Base-by-base conservation (phyloP, 2,888 invertebrate genomes). In the Hydrotaea diabolus region DNA sequence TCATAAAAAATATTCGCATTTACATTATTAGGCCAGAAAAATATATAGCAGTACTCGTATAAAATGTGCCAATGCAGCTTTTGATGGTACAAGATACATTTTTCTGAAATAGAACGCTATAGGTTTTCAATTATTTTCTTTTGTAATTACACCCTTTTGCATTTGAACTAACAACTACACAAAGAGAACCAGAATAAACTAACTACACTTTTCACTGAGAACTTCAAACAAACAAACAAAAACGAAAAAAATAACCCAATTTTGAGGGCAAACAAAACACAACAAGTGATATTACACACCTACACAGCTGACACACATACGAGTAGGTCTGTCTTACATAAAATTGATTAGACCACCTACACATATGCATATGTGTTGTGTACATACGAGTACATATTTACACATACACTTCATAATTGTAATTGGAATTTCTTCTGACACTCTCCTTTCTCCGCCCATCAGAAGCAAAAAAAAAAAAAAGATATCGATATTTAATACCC, bases 341-440 rank as follows among this genome's bases (percentile, higher is more conserved):
- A 23, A 69, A 69, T 46, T 69, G 69, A 46, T 69, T 46, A 23
- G n/a, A n/a, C n/a, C n/a, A n/a, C n/a, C 46, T 21, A 69, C 19
- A 69, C 26, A 59, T 7, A 26, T 11, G 23, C 23, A 26, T 59
- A 9, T 26, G 59, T 15, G 26, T 59, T 55, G 31, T 31, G 21
- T 11, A 19, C 21, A 8, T 55, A 26, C 4, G 5, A n/a, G 55
- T 55, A 55, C 21, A 21, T 59, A 59, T 59, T 69, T 46, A 69
- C 69, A 46, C 43, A 46, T 69, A 69, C 31, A 31, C 43, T 69
- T 69, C 69, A 69, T 69, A 69, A 69, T 46, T 69, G 43, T 69
- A 69, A 46, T 66, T 31, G 46, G 21, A 21, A 66, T 43, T 39
- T 31, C 5, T 17, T n/a, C 26, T n/a, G 4, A 2, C 62, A 23